These are phyloP conservation scores for Ectemnius lituratus DNA, from an alignment of 2,888 invertebrate genomes.

Conservation along the genomic window DNA sequence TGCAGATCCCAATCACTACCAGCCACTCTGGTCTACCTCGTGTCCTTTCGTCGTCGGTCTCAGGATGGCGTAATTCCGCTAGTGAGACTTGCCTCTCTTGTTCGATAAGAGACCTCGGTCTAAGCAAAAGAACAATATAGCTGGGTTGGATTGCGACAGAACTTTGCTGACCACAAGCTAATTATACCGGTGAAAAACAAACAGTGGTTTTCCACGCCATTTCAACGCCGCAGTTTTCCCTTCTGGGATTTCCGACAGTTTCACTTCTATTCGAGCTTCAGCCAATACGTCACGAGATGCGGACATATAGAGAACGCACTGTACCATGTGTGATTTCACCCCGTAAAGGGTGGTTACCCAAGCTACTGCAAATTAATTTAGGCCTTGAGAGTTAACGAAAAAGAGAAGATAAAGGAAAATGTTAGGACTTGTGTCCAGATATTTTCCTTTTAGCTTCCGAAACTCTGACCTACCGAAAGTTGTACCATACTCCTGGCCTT, in stretches of 20 bases:
- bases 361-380: conserved; percentile 76
- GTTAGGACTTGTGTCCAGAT: no score
- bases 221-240: conserved; percentile 84
- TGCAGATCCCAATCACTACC: conserved; percentile 88
- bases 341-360: conserved; percentile 81
- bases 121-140: conserved; percentile 42
- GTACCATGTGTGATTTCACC: conserved; percentile 81
- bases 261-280: conserved; percentile 87
- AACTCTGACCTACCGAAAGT: conserved; percentile 72
- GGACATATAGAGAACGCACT: conserved; percentile 81
- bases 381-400: no score
- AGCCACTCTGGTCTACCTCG: conserved; percentile 86
- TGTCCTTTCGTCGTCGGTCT: conserved; percentile 83
- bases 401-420: no score
- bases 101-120: conserved; percentile 84
- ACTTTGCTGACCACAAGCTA: not conserved
- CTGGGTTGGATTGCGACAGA: not conserved
- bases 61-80: conserved; percentile 84
- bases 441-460: not conserved
- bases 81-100: conserved; percentile 82
- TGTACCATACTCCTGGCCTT: conserved; percentile 80
- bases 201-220: conserved; percentile 92
- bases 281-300: conserved; percentile 88
- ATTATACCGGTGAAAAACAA: conserved; percentile 83
- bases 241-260: conserved; percentile 83